Evolutionary conservation across 2,797 vertebrate species (phyloP).

Genomic region (Falco biarmicus): DNA sequence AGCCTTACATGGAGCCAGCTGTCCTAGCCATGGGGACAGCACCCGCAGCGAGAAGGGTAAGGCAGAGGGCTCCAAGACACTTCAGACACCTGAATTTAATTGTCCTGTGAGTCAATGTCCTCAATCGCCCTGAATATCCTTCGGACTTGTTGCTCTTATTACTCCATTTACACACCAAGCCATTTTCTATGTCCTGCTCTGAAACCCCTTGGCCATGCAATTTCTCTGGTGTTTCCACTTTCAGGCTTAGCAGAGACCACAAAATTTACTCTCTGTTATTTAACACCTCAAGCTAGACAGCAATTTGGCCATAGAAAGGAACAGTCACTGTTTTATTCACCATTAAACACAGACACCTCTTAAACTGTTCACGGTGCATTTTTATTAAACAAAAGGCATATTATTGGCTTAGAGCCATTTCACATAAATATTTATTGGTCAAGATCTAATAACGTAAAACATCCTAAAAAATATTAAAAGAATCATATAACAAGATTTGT

Average conservation of each 20-base stretch:
- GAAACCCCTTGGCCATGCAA: background rate
- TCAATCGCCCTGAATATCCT: background rate
- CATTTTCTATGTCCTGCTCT: constrained; percentile 19
- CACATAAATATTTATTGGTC: constrained; percentile 73
- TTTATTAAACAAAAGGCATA: constrained; percentile 74
- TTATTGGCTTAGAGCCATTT: constrained; percentile 73
- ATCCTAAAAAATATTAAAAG: constrained; percentile 63
- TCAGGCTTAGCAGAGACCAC: constrained; percentile 53
- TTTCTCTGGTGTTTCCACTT: constrained; percentile 62
- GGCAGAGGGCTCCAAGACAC: background rate
- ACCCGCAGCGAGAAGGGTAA: background rate
- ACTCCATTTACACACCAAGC: background rate
- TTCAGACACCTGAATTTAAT: background rate
- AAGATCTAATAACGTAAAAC: constrained; percentile 72
- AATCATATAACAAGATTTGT: constrained; percentile 62
- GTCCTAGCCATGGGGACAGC: background rate
- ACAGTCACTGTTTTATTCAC: constrained; percentile 53
- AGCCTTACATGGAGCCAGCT: background rate
- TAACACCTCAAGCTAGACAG: constrained; percentile 76
- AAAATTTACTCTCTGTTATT: constrained; percentile 70
- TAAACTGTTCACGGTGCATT: constrained; percentile 66
- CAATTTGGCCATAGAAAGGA: constrained; percentile 68
- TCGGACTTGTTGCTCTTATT: background rate
- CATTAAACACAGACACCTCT: constrained; percentile 68
- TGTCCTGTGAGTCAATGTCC: background rate